Evolutionary conservation across 2,888 invertebrate species (phyloP), one percentile per base, ranked within the genome.

Genomic region (Diloba caeruleocephala): DNA sequence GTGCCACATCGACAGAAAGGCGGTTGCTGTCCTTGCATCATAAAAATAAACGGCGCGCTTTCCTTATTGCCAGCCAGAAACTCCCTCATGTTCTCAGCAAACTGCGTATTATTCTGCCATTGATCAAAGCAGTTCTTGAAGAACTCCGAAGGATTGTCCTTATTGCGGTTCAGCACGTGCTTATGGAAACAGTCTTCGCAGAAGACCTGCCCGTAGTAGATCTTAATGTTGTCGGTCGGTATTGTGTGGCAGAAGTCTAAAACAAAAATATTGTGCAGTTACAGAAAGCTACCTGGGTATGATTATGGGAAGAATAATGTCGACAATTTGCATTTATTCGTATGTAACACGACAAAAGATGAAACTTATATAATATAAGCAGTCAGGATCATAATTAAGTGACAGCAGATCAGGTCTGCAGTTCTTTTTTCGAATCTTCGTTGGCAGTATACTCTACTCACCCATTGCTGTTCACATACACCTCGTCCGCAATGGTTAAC

Each of bases 191-290:
- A 92, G 0, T 87, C 85, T 44, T 92, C 92, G 48, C 92, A 92
- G 61, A 92, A 92, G 1, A 91, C 87, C 69, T 92, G 92, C 1
- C 92, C 92, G 64, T 90, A 92, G 69, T 92, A 92, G 34, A 92
- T 89, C 71, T 92, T 91, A 9, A 87, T 59, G 43, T 84, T 85
- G 3, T 79, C 62, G 1, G 72, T 85, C 0, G 92, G 92, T 1
- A 88, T 79, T 6, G 71, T 49, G 50, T 86, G 89, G 69, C 92
- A 92, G 65, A 86, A 84, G 48, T 85, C 92, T 92, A 70, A 1
- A 82, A 42, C 14, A 13, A 41, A 21, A 28, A 42, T 42, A 25
- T 54, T 53, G 42, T 29, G 51, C 0, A 28, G 19, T 36, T 41
- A 14, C 0, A 19, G 23, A 5, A 7, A 21, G n/a, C n/a, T n/a